Evolutionary conservation across 2,888 invertebrate genomes (phyloP), one percentile per base, ranked within the genome.

Genomic region (Venusia cambrica): DNA sequence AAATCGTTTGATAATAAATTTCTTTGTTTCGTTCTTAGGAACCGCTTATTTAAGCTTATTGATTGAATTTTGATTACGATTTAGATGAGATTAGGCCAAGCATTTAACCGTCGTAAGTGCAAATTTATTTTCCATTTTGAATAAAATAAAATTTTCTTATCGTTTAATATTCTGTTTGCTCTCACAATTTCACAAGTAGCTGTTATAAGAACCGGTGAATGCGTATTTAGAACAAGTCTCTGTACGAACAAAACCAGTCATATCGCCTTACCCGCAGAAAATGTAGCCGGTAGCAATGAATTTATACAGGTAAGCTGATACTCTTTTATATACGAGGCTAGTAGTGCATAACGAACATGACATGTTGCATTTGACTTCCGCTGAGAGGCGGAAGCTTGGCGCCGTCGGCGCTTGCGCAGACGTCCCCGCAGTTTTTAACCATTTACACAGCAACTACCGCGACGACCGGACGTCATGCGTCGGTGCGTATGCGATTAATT

Each of bases 361-460:
- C 72, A 66, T 48, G 75, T 78, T 79, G 80, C 79, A 78, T 67
- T 69, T 66, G 64, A 63, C 79, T 80, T 84, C 83, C 83, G 77
- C 61, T 54, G 54, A 41, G 52, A 57, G 60, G 61, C 73, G 83
- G 81, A 81, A 78, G 62, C 48, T 46, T 47, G 79, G 80, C 81
- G 81, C 79, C 79, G 70, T 49, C 52, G 71, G 70, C 76, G 74
- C 75, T 59, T 65, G 68, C 67, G 59, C 59, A 51, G 57, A 38
- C 59, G 53, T 59, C 58, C 62, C 62, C 61, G 72, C 65, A 69
- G 66, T 67, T 68, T 67, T 57, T 48, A 62, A 46, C 50, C 57
- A 62, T 62, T 76, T 62, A 65, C 56, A 59, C 55, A 54, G 47
- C 52, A 61, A 66, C 69, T 62, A 65, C 62, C 61, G 57, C 53